Conservation (phyloP, 2,888 invertebrate species). For the Amiota minor region DNA sequence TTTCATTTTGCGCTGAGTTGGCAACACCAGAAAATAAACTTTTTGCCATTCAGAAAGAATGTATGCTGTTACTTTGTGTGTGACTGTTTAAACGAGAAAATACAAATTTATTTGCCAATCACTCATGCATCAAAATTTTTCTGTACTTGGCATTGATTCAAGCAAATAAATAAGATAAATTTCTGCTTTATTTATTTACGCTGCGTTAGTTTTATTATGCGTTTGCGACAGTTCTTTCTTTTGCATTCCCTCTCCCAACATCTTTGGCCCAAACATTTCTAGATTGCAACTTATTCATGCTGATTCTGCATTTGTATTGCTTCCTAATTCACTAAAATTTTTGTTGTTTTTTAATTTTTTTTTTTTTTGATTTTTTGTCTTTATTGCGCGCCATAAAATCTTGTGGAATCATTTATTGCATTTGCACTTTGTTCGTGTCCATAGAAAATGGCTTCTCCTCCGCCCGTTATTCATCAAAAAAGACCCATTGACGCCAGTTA, state of each 20-base stretch:
- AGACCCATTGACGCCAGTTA: constrained; percentile 3
- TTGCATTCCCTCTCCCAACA: not conserved
- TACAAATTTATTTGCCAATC: constrained; percentile 49
- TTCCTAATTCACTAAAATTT: not conserved
- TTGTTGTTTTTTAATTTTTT: constrained; percentile 2
- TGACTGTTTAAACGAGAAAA: not conserved
- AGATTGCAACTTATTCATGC: not conserved
- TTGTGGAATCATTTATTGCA: constrained; percentile 73
- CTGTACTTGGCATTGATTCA: constrained; percentile 54
- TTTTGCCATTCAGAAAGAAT: constrained; percentile 10
- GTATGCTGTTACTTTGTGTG: too few species aligned
- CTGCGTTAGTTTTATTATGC: constrained; percentile 70
- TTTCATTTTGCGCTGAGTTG: not conserved
- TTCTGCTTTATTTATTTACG: constrained; percentile 66
- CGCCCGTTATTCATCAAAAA: not conserved
- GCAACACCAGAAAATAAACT: not conserved
- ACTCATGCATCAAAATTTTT: constrained; percentile 67
- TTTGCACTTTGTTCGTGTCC: constrained; percentile 33
- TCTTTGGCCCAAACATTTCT: not conserved
- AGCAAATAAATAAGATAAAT: constrained; percentile 65
- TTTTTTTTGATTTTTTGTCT: constrained; percentile 13
- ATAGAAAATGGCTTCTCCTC: constrained; percentile 13
- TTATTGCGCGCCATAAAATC: constrained; percentile 65
- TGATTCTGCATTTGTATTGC: not conserved
- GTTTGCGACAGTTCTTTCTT: constrained; percentile 46